Evolutionary conservation across 53 echinoderm and acorn worm species (phyloP).

Genomic region (Hippasteria phrygiana): DNA sequence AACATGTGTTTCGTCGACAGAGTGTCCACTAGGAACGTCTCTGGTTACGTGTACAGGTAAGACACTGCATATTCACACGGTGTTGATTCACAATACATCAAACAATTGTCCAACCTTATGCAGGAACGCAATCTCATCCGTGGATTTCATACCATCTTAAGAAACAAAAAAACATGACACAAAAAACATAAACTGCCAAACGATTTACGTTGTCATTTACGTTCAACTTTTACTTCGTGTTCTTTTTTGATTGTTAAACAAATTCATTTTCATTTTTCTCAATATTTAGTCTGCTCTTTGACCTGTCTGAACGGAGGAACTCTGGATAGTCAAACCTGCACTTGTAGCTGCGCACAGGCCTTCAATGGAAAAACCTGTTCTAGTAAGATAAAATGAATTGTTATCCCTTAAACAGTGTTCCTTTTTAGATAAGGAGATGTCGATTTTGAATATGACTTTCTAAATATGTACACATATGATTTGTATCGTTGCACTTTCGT

Average conservation of each 20-base stretch:
- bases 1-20: not conserved
- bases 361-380: conserved; percentile 1
- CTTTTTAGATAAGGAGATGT: no score
- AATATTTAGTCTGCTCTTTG: not conserved
- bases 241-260: not conserved
- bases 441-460: no score
- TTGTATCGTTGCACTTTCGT: no score
- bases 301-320: conserved; percentile 23
- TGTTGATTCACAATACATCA: not conserved
- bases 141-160: no score
- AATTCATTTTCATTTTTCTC: not conserved
- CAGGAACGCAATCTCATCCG: not conserved
- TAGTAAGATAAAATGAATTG: not conserved
- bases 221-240: no score
- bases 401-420: no score
- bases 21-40: not conserved
- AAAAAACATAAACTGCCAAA: no score
- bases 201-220: not conserved
- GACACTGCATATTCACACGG: no score
- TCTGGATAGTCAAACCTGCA: not conserved
- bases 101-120: not conserved
- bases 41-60: conserved; percentile 2
- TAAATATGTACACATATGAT: no score
- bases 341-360: conserved; percentile 13
- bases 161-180: no score